phyloP scores from a whole-genome alignment of 2,888 invertebrate species.

The Cataglyphis livida region DNA sequence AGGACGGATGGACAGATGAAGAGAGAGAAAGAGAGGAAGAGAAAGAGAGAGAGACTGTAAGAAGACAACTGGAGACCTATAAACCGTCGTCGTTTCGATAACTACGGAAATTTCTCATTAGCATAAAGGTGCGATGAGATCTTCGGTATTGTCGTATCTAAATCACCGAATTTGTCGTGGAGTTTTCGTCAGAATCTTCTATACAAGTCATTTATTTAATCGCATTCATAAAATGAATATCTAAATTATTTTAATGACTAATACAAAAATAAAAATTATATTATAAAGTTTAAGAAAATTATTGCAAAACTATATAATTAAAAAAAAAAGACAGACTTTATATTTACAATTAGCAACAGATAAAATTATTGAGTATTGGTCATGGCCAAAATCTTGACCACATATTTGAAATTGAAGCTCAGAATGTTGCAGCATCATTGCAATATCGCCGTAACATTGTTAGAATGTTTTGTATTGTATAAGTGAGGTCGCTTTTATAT shows the following conservation, averaged over 20 bases:
- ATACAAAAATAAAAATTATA: not conserved
- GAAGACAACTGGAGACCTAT: constrained; percentile 63
- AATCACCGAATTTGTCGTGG: constrained; percentile 45
- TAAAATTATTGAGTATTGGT: too few relatives aligned
- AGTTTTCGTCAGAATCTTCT: constrained; percentile 38
- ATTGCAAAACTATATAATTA: too few relatives aligned
- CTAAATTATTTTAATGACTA: not conserved
- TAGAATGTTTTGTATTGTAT: too few relatives aligned
- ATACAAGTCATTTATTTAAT: not conserved
- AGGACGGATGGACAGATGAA: constrained; percentile 39
- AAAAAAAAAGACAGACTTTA: too few relatives aligned
- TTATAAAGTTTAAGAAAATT: not conserved
- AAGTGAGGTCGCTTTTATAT: too few relatives aligned
- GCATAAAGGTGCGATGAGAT: constrained; percentile 64
- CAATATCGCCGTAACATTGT: too few relatives aligned
- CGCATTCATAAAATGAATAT: constrained; percentile 23
- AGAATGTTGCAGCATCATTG: too few relatives aligned
- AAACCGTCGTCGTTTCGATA: constrained; percentile 64
- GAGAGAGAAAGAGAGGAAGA: constrained; percentile 28
- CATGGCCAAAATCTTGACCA: too few relatives aligned
- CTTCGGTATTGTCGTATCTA: constrained; percentile 34
- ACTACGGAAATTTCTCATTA: constrained; percentile 68
- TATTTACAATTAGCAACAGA: too few relatives aligned
- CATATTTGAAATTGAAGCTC: too few relatives aligned
- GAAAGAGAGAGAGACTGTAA: constrained; percentile 26